A percentile compares a stretch with the other conserved stretches of the same genome.
phyloP scores from a whole-genome alignment of 2,113 vertebrate species.

The Pyxicephalus adspersus region DNA sequence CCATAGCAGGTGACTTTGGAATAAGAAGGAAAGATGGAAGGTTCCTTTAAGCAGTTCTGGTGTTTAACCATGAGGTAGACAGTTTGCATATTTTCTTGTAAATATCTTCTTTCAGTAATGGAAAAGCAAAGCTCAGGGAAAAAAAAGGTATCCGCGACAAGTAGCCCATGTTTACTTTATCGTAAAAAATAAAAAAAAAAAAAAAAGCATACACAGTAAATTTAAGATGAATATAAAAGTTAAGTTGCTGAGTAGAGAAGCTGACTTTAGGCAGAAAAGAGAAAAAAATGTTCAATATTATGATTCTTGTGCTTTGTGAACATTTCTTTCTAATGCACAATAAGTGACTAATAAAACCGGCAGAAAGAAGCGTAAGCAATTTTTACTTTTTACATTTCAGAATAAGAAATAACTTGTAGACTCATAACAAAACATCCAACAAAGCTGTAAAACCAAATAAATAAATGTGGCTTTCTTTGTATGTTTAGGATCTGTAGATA shows the following conservation, averaged over 20 bases:
- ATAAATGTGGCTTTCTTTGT: not conserved
- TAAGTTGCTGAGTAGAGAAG: constrained; percentile 48
- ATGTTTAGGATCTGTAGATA: no score
- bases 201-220: constrained; percentile 52
- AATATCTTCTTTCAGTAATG: not conserved
- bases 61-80: not conserved
- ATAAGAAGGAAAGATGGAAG: not conserved
- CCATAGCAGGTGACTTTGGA: no score
- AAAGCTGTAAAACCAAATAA: not conserved
- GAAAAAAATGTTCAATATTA: constrained; percentile 37
- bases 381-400: not conserved
- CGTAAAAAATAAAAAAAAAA: constrained; percentile 52
- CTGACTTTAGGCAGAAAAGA: constrained; percentile 1
- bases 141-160: no score
- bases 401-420: not conserved
- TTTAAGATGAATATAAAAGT: constrained; percentile 52
- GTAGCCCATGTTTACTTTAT: constrained; percentile 32
- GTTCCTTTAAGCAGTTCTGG: not conserved
- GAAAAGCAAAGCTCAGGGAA: constrained; percentile 45
- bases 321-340: constrained; percentile 46
- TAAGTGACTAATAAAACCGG: constrained; percentile 43
- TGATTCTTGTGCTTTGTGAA: constrained; percentile 9
- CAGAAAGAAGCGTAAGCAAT: constrained; percentile 30
- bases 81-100: not conserved
- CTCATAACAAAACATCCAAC: not conserved